Percentiles rank a stretch among this genome's conserved stretches.
Evolutionary conservation across 1,140 invertebrate genomes (phyloP).

Genomic region (Trissolcus basalis): DNA sequence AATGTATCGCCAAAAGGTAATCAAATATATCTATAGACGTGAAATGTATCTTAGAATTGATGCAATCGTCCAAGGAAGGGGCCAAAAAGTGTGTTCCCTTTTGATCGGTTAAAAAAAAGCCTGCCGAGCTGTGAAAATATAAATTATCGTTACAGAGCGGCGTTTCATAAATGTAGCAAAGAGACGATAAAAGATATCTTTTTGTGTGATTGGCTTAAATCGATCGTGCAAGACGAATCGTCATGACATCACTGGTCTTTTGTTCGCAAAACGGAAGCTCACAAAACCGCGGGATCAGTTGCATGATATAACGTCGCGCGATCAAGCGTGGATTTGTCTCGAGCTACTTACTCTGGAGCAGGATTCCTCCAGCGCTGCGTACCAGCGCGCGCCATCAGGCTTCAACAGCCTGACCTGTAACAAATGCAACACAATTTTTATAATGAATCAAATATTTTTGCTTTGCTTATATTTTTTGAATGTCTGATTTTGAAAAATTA

Average conservation of each 20-base stretch:
- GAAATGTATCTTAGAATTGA: too few relatives aligned
- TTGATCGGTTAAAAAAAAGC: neutral
- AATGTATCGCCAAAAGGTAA: too few relatives aligned
- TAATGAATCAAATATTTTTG: too few relatives aligned
- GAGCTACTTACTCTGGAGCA: constrained; percentile 73
- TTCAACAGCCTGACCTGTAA: constrained; percentile 72
- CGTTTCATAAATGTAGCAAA: neutral
- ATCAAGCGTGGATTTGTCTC: constrained; percentile 29
- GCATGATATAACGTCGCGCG: constrained; percentile 1
- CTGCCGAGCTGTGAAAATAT: constrained; percentile 28
- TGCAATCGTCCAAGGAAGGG: neutral
- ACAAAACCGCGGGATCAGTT: constrained; percentile 12
- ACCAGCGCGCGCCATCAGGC: constrained; percentile 76
- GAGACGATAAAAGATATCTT: constrained; percentile 1
- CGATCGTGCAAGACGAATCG: constrained; percentile 46
- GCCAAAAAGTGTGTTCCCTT: neutral
- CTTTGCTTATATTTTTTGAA: too few relatives aligned
- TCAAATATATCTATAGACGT: neutral
- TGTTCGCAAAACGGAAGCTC: neutral
- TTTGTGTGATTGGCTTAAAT: constrained; percentile 17
- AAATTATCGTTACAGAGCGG: constrained; percentile 35
- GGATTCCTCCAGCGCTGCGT: constrained; percentile 76
- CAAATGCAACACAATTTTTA: constrained; percentile 12
- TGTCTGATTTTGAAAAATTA: too few relatives aligned
- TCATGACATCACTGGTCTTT: constrained; percentile 26